These are phyloP conservation scores for Isurus oxyrinchus DNA, from an alignment of 2,113 vertebrate species.

Conservation along the genomic window DNA sequence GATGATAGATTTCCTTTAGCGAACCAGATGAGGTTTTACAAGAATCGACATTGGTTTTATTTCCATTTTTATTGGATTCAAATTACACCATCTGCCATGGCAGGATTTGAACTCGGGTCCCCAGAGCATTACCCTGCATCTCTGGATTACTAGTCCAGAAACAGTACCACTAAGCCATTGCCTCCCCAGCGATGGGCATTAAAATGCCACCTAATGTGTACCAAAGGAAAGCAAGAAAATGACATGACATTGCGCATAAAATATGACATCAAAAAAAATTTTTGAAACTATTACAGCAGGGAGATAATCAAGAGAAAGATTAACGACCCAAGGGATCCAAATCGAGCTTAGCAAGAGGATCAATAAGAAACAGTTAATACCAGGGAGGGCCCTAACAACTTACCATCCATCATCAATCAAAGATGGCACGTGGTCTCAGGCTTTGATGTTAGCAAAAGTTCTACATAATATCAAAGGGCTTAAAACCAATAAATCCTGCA, in stretches of 20 bases:
- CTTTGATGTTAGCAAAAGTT: not conserved
- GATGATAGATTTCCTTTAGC: too few relatives aligned
- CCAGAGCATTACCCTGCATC: too few relatives aligned
- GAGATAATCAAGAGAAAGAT: not conserved
- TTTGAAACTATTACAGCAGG: not conserved
- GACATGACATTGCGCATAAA: not conserved
- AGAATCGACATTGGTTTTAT: too few relatives aligned
- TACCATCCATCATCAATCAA: not conserved
- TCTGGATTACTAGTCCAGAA: too few relatives aligned
- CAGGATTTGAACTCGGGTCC: too few relatives aligned
- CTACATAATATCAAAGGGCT: not conserved
- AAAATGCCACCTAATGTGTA: not conserved
- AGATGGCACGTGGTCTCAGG: not conserved
- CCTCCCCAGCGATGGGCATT: not conserved
- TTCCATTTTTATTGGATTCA: too few relatives aligned
- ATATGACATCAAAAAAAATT: not conserved
- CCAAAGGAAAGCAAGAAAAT: not conserved
- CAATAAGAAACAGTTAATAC: not conserved
- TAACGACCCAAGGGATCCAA: not conserved
- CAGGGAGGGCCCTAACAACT: not conserved
- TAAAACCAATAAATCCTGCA: not conserved
- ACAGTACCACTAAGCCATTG: too few relatives aligned
- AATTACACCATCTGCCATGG: too few relatives aligned
- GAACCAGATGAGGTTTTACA: too few relatives aligned
- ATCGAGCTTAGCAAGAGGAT: not conserved